Evolutionary conservation across 2,113 vertebrate species (phyloP).

Genomic region (Marmota monax): DNA sequence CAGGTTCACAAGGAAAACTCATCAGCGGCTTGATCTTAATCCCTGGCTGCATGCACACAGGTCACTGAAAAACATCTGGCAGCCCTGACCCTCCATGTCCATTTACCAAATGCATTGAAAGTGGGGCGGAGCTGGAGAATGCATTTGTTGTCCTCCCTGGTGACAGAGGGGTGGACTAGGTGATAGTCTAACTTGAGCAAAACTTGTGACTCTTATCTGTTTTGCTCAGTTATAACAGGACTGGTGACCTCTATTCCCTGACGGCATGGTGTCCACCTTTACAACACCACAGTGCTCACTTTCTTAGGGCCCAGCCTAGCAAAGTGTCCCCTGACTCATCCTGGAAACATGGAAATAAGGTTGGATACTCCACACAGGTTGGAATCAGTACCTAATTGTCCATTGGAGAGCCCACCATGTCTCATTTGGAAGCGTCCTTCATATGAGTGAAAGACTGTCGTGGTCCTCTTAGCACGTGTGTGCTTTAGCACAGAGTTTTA

Average conservation of each 20-base stretch:
- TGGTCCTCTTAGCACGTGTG: not conserved
- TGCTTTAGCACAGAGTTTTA: too few species aligned
- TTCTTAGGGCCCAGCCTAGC: not conserved
- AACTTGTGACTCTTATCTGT: not conserved
- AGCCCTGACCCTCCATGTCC: not conserved
- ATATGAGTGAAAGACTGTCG: not conserved
- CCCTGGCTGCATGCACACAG: slow-evolving; percentile 19
- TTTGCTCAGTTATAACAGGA: not conserved
- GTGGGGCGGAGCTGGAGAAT: not conserved
- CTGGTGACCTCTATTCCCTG: not conserved
- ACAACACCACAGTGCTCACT: not conserved
- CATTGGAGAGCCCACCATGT: not conserved
- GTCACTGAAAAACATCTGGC: slow-evolving; percentile 71
- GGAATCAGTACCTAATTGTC: not conserved
- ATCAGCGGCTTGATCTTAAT: slow-evolving; percentile 65
- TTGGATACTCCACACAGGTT: not conserved
- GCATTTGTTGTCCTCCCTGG: not conserved
- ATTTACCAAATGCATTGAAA: slow-evolving; percentile 40
- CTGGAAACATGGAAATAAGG: slow-evolving; percentile 42
- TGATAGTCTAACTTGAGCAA: not conserved
- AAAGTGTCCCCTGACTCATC: not conserved
- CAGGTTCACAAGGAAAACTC: slow-evolving; percentile 70
- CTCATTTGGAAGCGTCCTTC: slow-evolving; percentile 2
- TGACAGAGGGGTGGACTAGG: not conserved
- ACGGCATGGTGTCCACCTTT: not conserved